Evolutionary conservation across 2,888 invertebrate species (phyloP), one percentile per base, ranked within the genome.

Genomic region (Epiblema foenella): DNA sequence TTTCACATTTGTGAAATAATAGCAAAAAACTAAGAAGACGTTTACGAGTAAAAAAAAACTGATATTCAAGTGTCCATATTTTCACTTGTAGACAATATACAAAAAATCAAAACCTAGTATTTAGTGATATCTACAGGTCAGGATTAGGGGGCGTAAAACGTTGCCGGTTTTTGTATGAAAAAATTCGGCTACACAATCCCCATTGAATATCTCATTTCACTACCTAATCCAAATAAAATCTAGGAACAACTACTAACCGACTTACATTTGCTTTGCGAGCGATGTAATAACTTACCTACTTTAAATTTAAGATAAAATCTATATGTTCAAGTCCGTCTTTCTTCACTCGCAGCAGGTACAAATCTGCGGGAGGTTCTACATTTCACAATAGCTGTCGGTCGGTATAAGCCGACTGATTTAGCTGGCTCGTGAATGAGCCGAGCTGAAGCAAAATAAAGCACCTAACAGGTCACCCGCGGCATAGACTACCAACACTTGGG

Each of bases 361-460:
- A 83, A 85, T 83, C 86, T 76, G 80, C 85, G 77, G 87, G 86
- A 84, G 86, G 86, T 87, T 88, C 84, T 83, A 79, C 66, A 73
- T 77, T 77, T 76, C 76, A 75, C 75, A 78, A 78, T 76, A 76
- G 75, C 82, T 76, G 82, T 80, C 81, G 78, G 83, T 81, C 82
- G 79, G 77, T 82, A 82, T 79, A 83, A 80, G 79, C 79, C 80
- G 80, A 82, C 84, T 85, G 87, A 89, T 88, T 85, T 87, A 83
- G 81, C 83, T 78, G 77, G 74, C 81, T 81, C 83, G 83, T 85
- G 88, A 87, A 87, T 86, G 85, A 87, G 80, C 83, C 83, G 81
- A 83, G 83, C 83, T 85, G 81, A 85, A 85, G 82, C 84, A 83
- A 86, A 64, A 86, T 83, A 83, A 84, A 82, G 81, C 83, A 80